A percentile compares a stretch with the other conserved stretches of the same genome.
Conservation (phyloP, 2,888 invertebrate genomes). For the Belgica antarctica region DNA sequence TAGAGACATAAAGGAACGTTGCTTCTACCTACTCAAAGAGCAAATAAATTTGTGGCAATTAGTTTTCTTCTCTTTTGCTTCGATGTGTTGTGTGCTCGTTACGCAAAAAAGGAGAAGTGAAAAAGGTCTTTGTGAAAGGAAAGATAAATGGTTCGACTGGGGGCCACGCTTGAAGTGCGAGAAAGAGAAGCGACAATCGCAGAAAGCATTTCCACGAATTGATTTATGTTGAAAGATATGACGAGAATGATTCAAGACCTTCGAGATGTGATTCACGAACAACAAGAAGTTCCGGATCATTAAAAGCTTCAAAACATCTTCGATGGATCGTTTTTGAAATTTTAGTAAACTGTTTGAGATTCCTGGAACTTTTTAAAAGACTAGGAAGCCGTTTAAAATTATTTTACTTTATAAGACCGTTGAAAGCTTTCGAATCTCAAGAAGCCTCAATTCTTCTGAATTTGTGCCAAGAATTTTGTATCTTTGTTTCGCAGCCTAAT, state of each 20-base stretch:
- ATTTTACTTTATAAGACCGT: too few species aligned
- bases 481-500: background rate
- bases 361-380: too few species aligned
- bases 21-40: background rate
- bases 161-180: background rate
- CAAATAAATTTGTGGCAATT: constrained; percentile 43
- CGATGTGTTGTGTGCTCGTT: constrained; percentile 21
- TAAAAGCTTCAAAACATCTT: too few species aligned
- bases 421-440: too few species aligned
- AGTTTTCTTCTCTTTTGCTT: constrained; percentile 9
- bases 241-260: constrained; percentile 20
- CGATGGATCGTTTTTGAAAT: too few species aligned
- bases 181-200: background rate
- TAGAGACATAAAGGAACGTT: background rate
- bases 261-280: background rate
- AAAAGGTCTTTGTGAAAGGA: constrained; percentile 18
- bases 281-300: background rate
- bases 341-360: too few species aligned
- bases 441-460: too few species aligned
- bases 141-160: constrained; percentile 6
- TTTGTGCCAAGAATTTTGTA: background rate
- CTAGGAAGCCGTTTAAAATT: too few species aligned
- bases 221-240: constrained; percentile 14
- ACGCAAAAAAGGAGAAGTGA: constrained; percentile 5
- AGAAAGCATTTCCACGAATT: constrained; percentile 9